Conservation (phyloP, 2,113 vertebrate genomes). For the Upupa epops region DNA sequence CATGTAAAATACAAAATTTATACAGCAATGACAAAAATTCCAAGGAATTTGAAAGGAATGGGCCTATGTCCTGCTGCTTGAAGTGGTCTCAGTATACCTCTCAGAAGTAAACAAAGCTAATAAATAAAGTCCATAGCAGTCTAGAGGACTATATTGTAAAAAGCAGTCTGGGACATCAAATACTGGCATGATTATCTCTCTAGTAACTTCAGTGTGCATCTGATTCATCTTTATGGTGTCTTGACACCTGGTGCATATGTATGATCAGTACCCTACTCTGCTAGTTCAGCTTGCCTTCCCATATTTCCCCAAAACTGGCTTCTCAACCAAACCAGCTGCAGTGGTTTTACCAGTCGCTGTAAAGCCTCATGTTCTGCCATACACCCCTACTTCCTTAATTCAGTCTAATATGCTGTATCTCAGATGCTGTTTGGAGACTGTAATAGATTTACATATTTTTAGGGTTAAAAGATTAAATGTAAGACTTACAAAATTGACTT, state of each 20-base stretch:
- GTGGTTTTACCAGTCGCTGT: neutral
- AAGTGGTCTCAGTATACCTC: neutral
- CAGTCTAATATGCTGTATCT: neutral
- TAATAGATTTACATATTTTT: neutral
- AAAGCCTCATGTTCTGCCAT: neutral
- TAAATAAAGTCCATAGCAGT: neutral
- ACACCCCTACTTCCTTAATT: neutral
- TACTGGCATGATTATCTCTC: neutral
- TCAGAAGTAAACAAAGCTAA: neutral
- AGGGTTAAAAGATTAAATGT: neutral
- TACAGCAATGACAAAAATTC: neutral
- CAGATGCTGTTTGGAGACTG: neutral
- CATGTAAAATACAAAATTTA: neutral
- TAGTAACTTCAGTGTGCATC: neutral
- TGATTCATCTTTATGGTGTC: neutral
- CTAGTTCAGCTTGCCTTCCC: neutral
- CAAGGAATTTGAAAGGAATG: neutral
- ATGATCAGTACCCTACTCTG: neutral
- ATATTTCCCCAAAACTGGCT: neutral
- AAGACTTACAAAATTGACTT: neutral
- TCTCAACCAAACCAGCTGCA: neutral
- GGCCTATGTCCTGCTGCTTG: neutral
- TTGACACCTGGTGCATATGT: neutral
- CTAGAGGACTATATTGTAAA: neutral
- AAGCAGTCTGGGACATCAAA: neutral